Conservation (phyloP, 2,797 vertebrate genomes). For the Sardinella longiceps region DNA sequence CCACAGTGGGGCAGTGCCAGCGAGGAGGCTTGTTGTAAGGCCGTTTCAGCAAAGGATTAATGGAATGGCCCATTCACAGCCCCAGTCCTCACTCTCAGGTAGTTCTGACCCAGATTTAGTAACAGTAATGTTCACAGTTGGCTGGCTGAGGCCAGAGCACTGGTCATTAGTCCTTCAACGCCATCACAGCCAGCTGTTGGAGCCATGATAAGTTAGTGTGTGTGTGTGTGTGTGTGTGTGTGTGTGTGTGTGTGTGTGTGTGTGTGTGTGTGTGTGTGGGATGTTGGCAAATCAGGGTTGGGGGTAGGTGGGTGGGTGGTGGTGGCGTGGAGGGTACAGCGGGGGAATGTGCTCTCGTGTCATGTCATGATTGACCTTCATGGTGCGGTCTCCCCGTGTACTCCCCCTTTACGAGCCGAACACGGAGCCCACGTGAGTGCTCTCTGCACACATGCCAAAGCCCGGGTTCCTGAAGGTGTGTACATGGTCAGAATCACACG, state of each 20-base stretch:
- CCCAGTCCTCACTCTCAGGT: conserved; percentile 4
- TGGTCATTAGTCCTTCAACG: conserved; percentile 57
- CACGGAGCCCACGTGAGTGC: conserved; percentile 19
- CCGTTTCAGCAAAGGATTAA: conserved; percentile 7
- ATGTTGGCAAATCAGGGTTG: background rate
- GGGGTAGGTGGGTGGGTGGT: background rate
- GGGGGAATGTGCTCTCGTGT: conserved; percentile 44
- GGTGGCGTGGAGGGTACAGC: background rate
- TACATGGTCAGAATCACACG: conserved; percentile 28
- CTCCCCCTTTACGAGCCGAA: conserved; percentile 33
- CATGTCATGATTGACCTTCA: conserved; percentile 36
- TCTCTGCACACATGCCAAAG: conserved; percentile 15
- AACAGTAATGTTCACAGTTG: background rate
- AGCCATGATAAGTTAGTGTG: background rate
- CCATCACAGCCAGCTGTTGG: conserved; percentile 48
- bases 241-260: background rate
- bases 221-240: background rate
- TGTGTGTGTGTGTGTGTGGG: background rate
- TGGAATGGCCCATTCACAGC: background rate
- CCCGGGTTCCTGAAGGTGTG: background rate
- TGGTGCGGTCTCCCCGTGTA: conserved; percentile 37
- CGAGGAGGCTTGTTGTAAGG: background rate
- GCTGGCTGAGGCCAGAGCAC: background rate
- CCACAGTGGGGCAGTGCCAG: background rate
- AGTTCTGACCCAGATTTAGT: background rate